Conservation (phyloP, 2,888 invertebrate species). For the Girardia tigrina region DNA sequence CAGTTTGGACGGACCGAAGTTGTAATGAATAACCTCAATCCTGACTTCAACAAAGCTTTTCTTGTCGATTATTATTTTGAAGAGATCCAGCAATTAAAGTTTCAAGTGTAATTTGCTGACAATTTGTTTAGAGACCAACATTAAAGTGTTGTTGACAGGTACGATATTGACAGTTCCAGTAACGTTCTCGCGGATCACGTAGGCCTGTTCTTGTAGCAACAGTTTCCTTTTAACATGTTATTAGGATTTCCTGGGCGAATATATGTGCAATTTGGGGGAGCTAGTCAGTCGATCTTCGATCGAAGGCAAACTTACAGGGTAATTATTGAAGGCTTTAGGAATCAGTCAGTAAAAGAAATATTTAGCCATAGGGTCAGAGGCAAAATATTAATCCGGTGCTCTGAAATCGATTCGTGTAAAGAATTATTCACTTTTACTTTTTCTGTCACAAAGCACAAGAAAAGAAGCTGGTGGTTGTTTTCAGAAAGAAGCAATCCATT, state of each 20-base stretch:
- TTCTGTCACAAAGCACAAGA: conserved; percentile 51
- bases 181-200: conserved; percentile 44
- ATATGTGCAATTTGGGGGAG: conserved; percentile 55
- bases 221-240: background rate
- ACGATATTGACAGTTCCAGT: conserved; percentile 45
- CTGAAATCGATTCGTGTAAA: conserved; percentile 52
- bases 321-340: background rate
- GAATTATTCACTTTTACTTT: conserved; percentile 54
- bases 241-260: conserved; percentile 52
- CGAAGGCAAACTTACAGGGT: background rate
- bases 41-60: conserved; percentile 35
- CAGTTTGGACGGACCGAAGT: conserved; percentile 34
- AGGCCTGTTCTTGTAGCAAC: conserved; percentile 37
- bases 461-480: conserved; percentile 49
- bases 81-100: conserved; percentile 35
- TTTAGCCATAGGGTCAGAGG: background rate
- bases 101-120: conserved; percentile 32
- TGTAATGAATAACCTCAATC: conserved; percentile 36
- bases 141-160: conserved; percentile 39
- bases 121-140: background rate
- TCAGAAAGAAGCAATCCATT: conserved; percentile 49
- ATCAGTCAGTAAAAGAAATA: too few relatives aligned
- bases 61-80: conserved; percentile 36
- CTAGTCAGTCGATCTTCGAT: conserved; percentile 46
- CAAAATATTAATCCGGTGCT: conserved; percentile 39